These are phyloP conservation scores for Phoebastria nigripes DNA, from an alignment of 2,797 vertebrate species.

Conservation along the genomic window DNA sequence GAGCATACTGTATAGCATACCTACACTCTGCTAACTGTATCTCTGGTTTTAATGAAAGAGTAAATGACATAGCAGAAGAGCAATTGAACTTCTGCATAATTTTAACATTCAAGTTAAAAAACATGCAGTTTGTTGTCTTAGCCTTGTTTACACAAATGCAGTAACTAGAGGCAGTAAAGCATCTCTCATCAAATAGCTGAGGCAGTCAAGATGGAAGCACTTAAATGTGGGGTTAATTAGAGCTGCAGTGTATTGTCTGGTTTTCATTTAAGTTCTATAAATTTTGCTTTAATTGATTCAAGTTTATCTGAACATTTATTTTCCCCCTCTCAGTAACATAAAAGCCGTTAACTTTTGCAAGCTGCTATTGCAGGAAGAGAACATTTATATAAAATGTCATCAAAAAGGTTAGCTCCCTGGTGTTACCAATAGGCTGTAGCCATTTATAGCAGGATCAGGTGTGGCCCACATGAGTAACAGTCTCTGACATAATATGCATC, in stretches of 20 bases:
- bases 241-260: neutral
- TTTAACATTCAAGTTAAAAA: conserved; percentile 45
- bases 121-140: conserved; percentile 67
- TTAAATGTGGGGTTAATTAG: conserved; percentile 52
- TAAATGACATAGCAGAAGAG: conserved; percentile 25
- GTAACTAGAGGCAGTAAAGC: conserved; percentile 63
- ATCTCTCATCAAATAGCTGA: conserved; percentile 56
- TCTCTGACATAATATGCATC: neutral
- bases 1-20: neutral
- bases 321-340: neutral
- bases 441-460: neutral
- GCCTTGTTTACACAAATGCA: conserved; percentile 58
- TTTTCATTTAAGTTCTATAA: neutral
- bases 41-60: neutral
- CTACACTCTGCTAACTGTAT: neutral
- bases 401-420: neutral
- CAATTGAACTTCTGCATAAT: neutral
- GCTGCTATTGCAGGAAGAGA: neutral
- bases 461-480: neutral
- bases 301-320: neutral
- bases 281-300: neutral
- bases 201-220: conserved; percentile 51
- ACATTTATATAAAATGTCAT: neutral
- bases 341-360: neutral
- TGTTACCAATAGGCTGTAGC: neutral